Conservation (phyloP, 30 jellyfish, hydroid and myxozoan species). For the Cassiopea xamachana region DNA sequence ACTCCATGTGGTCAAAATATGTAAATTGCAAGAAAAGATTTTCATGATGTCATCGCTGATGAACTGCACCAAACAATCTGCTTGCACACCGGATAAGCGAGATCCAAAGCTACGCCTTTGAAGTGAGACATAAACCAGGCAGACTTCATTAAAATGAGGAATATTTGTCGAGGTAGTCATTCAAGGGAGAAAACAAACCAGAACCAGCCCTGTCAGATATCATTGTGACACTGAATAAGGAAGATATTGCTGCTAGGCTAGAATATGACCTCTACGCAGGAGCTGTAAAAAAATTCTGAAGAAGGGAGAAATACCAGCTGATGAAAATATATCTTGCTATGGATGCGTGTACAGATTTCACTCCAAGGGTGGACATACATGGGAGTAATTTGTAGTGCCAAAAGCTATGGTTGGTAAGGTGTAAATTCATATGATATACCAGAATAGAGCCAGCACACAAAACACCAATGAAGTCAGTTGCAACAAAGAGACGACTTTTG, state of each 20-base stretch:
- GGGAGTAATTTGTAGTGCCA: too few species aligned
- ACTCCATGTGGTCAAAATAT: too few species aligned
- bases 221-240: neutral
- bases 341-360: neutral
- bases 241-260: neutral
- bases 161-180: conserved; percentile 57
- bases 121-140: conserved; percentile 45
- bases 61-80: conserved; percentile 56
- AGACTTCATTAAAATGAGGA: conserved; percentile 16
- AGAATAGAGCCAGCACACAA: too few species aligned
- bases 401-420: too few species aligned
- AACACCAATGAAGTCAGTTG: too few species aligned
- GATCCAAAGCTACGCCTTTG: conserved; percentile 65
- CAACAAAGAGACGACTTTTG: too few species aligned
- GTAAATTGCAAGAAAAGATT: too few species aligned
- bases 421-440: too few species aligned
- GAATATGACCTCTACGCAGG: conserved; percentile 57
- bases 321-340: conserved; percentile 17
- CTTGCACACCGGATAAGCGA: conserved; percentile 74
- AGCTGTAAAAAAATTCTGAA: conserved; percentile 1
- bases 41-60: too few species aligned
- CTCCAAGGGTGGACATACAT: too few species aligned
- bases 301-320: conserved; percentile 27
- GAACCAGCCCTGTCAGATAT: neutral
- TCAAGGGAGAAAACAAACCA: conserved; percentile 40